Base-by-base conservation (phyloP, 1,140 invertebrate species). In the Sarcophaga bullata region DNA sequence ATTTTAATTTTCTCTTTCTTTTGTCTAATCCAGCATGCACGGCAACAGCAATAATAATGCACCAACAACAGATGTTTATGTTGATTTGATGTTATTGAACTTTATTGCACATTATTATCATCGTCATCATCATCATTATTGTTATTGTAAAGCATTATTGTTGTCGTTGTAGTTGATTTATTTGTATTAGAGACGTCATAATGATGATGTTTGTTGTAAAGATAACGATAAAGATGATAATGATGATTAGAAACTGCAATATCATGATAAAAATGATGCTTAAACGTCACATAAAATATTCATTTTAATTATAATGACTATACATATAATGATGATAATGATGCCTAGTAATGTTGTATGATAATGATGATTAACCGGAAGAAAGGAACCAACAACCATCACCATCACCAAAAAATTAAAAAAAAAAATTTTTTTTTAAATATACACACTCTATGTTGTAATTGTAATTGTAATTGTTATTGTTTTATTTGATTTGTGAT, bases 291-390 rank as follows among this genome's bases (percentile, higher is more conserved):
- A 37, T 37, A 37, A 37, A 37, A 1, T 37, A 37, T 37, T 37
- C 25, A 37, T 37, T 37, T 37, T 37, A 37, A 37, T 37, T 37
- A 37, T 37, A 37, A 37, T 37, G 25, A 37, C 25, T 37, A 37
- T n/a, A 37, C 25, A n/a, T 37, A 4, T 4, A 1, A 37, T 37
- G 4, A 37, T 37, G 25, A 37, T 37, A 37, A 37, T 37, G n/a
- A n/a, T n/a, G n/a, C n/a, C n/a, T n/a, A n/a, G n/a, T n/a, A 37
- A 37, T 87, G 87, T 87, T 88, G 88, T 88, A 37, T 88, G 86
- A 88, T 88, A 87, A 88, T 88, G 87, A 86, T 82, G 82, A 82
- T 86, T 84, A 86, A 88, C 87, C 87, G 87, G 87, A 88, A 88
- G 87, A 85, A 47, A 81, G 62, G 80, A 84, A 83, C 76, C 83